Base-by-base conservation (phyloP, 64 coral and sea anemone species). In the Cladopsammia gracilis region DNA sequence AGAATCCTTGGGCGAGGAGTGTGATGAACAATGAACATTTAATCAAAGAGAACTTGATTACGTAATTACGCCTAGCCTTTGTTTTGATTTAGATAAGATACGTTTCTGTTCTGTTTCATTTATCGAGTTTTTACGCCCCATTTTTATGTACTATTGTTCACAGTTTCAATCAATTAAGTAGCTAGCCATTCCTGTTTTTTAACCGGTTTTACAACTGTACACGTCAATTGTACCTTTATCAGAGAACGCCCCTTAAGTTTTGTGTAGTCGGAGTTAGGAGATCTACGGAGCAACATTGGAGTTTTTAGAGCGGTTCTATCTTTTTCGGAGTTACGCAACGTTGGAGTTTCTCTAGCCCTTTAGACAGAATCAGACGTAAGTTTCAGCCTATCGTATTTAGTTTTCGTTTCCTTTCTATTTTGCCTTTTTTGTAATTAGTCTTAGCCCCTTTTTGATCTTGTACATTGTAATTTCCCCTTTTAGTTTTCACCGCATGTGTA, bases 1-100 rank as follows among this genome's bases (percentile, higher is more conserved):
- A 56, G 52, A 47, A 77, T 77, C 75, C 75, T 77, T 77, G 75
- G 75, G 75, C 75, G 42, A 77, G 75, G 75, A 48, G 74, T 25
- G 75, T 70, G 66, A 70, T 70, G 66, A 70, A 70, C 22, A 70
- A 70, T n/a, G n/a, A n/a, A 23, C 20, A 24, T 23, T 70, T n/a
- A n/a, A n/a, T n/a, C 24, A 25, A 70, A 70, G 66, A 70, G 66
- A 70, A 70, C 66, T 25, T 70, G 10, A 25, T 70, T 70, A 70
- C 23, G 22, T 70, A 22, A 70, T 70, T 70, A 70, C 42, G 66
- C 66, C 34, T 70, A 25, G 66, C 12, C 34, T 70, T 70, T 70
- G 66, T 70, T 70, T 25, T 70, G 66, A 70, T 25, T 70, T 70
- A 70, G 66, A 24, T 70, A 24, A 70, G 66, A 70, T 25, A 70